A percentile compares a stretch with the other conserved stretches of the same genome.
phyloP scores from a whole-genome alignment of 2,797 vertebrate genomes.

The Masticophis lateralis region DNA sequence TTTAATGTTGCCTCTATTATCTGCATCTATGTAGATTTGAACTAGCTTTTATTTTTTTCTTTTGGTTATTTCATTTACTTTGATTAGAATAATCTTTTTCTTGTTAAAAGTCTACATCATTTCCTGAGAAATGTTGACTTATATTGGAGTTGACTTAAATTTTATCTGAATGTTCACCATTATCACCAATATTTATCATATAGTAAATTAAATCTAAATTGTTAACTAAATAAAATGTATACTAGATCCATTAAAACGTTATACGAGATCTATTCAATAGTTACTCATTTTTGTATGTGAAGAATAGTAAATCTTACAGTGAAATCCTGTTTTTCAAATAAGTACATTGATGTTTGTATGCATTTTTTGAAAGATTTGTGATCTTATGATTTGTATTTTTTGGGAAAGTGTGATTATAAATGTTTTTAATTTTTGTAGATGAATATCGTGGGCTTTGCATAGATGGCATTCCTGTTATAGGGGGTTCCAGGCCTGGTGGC shows the following conservation, averaged over 20 bases:
- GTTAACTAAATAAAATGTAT: neutral
- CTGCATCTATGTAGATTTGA: neutral
- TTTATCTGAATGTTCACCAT: neutral
- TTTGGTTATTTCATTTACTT: neutral
- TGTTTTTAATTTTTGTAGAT: constrained; percentile 54
- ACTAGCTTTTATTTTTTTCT: neutral
- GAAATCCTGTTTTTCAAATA: neutral
- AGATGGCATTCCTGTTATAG: constrained; percentile 49
- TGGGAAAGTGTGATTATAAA: neutral
- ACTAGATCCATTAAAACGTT: neutral
- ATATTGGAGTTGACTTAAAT: neutral
- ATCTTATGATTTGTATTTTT: neutral
- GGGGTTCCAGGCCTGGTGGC: constrained; percentile 47
- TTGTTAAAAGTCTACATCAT: neutral
- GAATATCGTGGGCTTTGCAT: constrained; percentile 69
- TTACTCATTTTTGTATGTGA: neutral
- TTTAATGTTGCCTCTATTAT: neutral
- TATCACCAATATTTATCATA: neutral
- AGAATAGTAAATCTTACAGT: neutral
- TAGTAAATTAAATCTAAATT: neutral
- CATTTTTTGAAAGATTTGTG: neutral
- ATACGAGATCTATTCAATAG: neutral
- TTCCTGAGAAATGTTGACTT: neutral
- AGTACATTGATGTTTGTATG: neutral
- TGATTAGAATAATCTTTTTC: neutral